Conservation (phyloP, 2,888 invertebrate species). For the Acanthosepion lycidas region DNA sequence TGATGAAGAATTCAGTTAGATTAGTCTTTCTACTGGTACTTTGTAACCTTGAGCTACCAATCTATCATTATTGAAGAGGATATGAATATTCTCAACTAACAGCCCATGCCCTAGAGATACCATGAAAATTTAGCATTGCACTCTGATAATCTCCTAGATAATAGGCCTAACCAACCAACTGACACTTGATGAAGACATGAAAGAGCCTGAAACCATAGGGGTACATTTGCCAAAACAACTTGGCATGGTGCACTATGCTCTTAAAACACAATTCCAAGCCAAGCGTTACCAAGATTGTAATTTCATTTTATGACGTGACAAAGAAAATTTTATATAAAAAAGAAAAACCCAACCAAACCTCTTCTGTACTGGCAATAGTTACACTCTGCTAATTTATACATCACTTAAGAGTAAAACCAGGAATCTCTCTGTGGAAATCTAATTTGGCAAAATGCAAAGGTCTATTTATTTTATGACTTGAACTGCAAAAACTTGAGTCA, state of each 20-base stretch:
- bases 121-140: not conserved
- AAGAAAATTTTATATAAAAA: not conserved
- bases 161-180: not conserved
- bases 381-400: not conserved
- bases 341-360: not conserved
- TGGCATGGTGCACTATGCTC: not conserved
- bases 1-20: no score
- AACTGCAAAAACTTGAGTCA: not conserved
- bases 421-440: not conserved
- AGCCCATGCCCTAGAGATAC: not conserved
- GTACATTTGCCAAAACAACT: not conserved
- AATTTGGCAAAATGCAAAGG: constrained; percentile 12
- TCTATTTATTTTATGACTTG: not conserved
- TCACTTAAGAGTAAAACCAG: not conserved
- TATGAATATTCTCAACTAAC: not conserved
- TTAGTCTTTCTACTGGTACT: no score
- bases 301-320: not conserved
- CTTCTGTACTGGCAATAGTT: not conserved
- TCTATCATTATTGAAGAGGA: no score
- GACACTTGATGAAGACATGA: not conserved
- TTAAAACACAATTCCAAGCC: not conserved
- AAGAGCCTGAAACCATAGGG: not conserved
- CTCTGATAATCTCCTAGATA: not conserved
- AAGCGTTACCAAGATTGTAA: not conserved
- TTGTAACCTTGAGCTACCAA: no score